phyloP scores from a whole-genome alignment of 2,888 invertebrate species.

The Rhingia campestris region DNA sequence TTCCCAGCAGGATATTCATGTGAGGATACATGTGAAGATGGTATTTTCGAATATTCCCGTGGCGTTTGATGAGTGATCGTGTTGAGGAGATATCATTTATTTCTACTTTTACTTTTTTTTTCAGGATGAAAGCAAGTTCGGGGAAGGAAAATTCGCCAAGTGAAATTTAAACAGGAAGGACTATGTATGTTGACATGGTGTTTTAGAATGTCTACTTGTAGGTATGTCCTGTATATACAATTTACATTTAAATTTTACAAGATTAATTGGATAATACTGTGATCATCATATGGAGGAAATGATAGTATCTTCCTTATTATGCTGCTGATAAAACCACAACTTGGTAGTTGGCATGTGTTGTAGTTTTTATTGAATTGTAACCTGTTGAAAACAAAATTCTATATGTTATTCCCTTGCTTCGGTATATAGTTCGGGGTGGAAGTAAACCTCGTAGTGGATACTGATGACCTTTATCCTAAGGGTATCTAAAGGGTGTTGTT shows the following conservation, averaged over 20 bases:
- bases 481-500: too few species aligned
- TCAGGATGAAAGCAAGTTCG: not conserved
- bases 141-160: slow-evolving; percentile 27
- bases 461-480: too few species aligned
- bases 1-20: slow-evolving; percentile 63
- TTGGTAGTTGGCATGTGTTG: too few species aligned
- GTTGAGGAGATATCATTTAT: slow-evolving; percentile 57
- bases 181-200: not conserved
- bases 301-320: too few species aligned
- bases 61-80: slow-evolving; percentile 57
- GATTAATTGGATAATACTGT: too few species aligned
- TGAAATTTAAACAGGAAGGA: not conserved
- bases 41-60: slow-evolving; percentile 26
- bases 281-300: too few species aligned
- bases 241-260: not conserved
- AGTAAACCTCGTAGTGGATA: too few species aligned
- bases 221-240: not conserved
- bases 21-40: slow-evolving; percentile 16
- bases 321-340: too few species aligned
- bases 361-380: too few species aligned
- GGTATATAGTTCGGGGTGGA: too few species aligned
- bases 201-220: not conserved
- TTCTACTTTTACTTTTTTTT: slow-evolving; percentile 38
- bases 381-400: too few species aligned
- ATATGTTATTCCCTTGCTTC: too few species aligned